Evolutionary conservation across 2,888 invertebrate genomes (phyloP), one percentile per base, ranked within the genome.

Genomic region (Galeopsomyia nigrocyanea): DNA sequence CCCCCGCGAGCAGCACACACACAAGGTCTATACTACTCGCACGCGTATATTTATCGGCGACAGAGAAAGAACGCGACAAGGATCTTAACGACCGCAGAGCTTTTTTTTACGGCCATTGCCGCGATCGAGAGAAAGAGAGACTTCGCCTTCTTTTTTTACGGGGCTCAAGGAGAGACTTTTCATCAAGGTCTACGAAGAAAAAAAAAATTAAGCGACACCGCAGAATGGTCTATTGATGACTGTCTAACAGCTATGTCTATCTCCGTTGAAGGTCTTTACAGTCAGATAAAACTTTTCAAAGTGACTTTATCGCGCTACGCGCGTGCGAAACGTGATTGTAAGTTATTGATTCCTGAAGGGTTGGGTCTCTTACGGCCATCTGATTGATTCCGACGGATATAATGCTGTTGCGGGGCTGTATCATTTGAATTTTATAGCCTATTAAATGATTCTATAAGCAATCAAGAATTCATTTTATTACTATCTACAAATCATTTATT

Each of bases 41-140:
- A 50, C 49, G 76, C 77, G 78, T 78, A 77, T 79, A 77, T 79
- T 78, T 78, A 80, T 79, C 78, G 79, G 75, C 71, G 78, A 70
- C 72, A 58, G 50, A 46, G 21, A 58, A 22, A 58, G 17, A 10
- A n/a, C 63, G 68, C 80, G 82, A 83, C 82, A 81, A 81, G 71
- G 78, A 83, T 83, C 83, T 83, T 79, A 82, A 83, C 78, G 81
- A 79, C 78, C 75, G 64, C 78, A 72, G 74, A 56, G 71, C 67
- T 73, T 71, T 73, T 26, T 74, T 72, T 74, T 72, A 73, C 75
- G 72, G 74, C 75, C 73, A 77, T 78, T 78, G 77, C 71, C 68
- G 78, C 68, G 78, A 78, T 79, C 78, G 75, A 39, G 39, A 39
- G 13, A 39, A 39, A 78, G 79, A 78, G 79, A 70, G 77, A 76